A percentile compares a stretch with the other conserved stretches of the same genome.
These are phyloP conservation scores for Argyra leucocephala DNA, from an alignment of 2,888 invertebrate species.

Conservation along the genomic window DNA sequence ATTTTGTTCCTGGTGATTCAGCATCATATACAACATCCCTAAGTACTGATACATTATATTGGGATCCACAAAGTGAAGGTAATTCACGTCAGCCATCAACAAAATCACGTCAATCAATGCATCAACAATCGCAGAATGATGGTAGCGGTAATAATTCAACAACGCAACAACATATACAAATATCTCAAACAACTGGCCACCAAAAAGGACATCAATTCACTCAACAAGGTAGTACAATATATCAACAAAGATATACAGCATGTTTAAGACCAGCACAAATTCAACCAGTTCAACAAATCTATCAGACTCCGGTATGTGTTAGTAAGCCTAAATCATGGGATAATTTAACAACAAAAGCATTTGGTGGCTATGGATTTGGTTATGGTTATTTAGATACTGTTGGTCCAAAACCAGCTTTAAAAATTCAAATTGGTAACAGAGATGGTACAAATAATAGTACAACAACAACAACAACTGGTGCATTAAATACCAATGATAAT, in stretches of 20 bases:
- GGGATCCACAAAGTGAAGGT: conserved; percentile 53
- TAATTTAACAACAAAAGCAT: conserved; percentile 74
- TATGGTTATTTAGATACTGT: conserved; percentile 71
- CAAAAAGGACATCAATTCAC: conserved; percentile 45
- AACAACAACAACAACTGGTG: conserved; percentile 29
- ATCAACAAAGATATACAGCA: conserved; percentile 18
- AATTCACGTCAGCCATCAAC: conserved; percentile 49
- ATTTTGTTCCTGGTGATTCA: conserved; percentile 59
- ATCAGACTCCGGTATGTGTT: conserved; percentile 44
- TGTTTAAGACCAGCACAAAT: conserved; percentile 42
- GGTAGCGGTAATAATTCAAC: conserved; percentile 25
- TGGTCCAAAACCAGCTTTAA: conserved; percentile 39
- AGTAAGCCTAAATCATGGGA: conserved; percentile 84
- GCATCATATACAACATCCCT: conserved; percentile 76
- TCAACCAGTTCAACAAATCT: conserved; percentile 40
- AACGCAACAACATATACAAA: conserved; percentile 28
- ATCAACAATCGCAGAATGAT: conserved; percentile 25
- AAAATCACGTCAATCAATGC: conserved; percentile 50
- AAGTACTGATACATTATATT: conserved; percentile 78
- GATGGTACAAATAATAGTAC: conserved; percentile 40
- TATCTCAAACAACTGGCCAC: conserved; percentile 35
- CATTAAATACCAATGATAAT: background rate
- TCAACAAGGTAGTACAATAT: conserved; percentile 27
- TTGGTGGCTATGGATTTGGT: conserved; percentile 78
- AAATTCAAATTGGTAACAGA: conserved; percentile 43